A percentile compares a stretch with the other conserved stretches of the same genome.
phyloP scores from a whole-genome alignment of 2,797 vertebrate genomes.

The Anguilla anguilla region DNA sequence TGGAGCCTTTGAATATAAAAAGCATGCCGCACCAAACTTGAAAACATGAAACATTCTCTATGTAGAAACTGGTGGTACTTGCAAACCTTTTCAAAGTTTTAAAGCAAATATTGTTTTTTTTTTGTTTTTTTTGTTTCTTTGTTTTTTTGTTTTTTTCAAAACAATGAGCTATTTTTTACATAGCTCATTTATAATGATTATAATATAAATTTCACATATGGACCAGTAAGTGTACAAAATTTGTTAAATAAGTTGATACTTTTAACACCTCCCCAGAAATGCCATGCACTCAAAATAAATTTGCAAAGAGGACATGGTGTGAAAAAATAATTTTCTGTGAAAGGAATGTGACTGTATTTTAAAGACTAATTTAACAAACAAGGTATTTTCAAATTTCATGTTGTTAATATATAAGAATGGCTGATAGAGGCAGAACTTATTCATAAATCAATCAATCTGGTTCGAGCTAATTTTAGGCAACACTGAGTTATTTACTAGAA shows the following conservation, averaged over 20 bases:
- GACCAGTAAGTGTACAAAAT: too few relatives aligned
- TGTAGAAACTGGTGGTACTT: conserved; percentile 18
- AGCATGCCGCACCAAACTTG: conserved; percentile 43
- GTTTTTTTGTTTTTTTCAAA: background rate
- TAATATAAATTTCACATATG: too few relatives aligned
- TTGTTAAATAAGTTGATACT: too few relatives aligned
- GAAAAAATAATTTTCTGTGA: background rate
- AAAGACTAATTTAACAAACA: background rate
- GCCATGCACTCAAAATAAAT: too few relatives aligned
- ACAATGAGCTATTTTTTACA: background rate
- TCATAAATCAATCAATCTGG: background rate
- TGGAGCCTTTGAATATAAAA: conserved; percentile 35
- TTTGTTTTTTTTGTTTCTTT: too few relatives aligned
- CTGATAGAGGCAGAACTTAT: too few relatives aligned
- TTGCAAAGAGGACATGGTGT: background rate
- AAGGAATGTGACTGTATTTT: background rate
- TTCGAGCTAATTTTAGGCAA: background rate
- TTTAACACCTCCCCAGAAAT: too few relatives aligned
- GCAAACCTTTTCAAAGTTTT: conserved; percentile 20
- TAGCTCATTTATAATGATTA: background rate
- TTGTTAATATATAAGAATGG: too few relatives aligned
- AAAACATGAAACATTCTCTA: conserved; percentile 22
- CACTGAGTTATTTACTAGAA: background rate
- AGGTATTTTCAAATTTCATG: background rate
- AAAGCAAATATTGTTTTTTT: too few relatives aligned